Evolutionary conservation across 2,888 invertebrate species (phyloP), one percentile per base, ranked within the genome.

Genomic region (Megamerina dolium): DNA sequence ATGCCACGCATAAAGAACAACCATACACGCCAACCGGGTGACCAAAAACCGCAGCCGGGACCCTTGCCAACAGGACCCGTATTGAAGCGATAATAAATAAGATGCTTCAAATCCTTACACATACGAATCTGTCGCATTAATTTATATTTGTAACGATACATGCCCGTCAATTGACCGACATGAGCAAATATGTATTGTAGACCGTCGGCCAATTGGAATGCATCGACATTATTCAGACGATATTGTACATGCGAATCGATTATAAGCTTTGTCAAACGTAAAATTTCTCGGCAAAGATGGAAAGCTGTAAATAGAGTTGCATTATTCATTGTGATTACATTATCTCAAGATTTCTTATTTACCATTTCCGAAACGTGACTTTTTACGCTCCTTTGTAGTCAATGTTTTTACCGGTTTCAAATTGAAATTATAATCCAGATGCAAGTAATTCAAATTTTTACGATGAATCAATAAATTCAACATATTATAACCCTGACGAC

Each of bases 241-340:
- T 99, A 99, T 70, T 99, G 99, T 1, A 99, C 99, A 70, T 99
- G 99, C 0, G 96, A 95, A 74, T 99, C 99, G 42, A 99, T 95
- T 6, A 99, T 93, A 23, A 99, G 75, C 70, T 99, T 99, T 0
- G 99, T 99, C 47, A 99, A 75, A n/a, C 99, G 83, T 2, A 99
- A 77, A 60, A 99, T 97, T 77, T 99, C 99, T 54, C 99, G 85
- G 67, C 99, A 99, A 65, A 99, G 80, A 74, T 99, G 99, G 78
- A 99, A 99, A 52, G 99, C 95, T 87, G 68, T 19, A 70, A 42
- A 48, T 14, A 4, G 26, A 18, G 12, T 23, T 19, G 10, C 10
- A 17, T 13, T 27, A 31, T 5, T 38, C 1, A 20, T 29, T 18
- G 6, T 34, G 6, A 17, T 13, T 8, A 16, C 36, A 37, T 14